phyloP scores from a whole-genome alignment of 2,113 vertebrate species.

The Heterochromis multidens region DNA sequence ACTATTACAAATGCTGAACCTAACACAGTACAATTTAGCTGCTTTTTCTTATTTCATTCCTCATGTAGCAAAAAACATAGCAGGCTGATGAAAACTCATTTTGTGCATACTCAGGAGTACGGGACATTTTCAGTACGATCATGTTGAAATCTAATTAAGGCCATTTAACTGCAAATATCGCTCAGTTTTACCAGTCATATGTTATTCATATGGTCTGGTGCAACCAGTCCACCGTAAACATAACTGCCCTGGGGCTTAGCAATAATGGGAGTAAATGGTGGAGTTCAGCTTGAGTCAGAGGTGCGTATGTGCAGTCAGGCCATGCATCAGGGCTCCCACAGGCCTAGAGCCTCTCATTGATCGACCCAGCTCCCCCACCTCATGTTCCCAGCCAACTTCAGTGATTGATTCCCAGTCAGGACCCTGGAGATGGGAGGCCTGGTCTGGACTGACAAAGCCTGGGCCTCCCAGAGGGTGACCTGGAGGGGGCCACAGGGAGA shows the following conservation, averaged over 20 bases:
- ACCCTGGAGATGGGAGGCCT: conserved; percentile 68
- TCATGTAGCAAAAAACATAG: not conserved
- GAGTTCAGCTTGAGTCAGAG: conserved; percentile 57
- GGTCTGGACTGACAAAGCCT: conserved; percentile 48
- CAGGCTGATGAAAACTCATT: not conserved
- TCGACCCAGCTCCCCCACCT: conserved; percentile 50
- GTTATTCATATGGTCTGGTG: conserved; percentile 41
- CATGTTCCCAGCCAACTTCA: conserved; percentile 55
- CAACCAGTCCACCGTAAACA: conserved; percentile 38
- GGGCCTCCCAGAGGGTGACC: conserved; percentile 63
- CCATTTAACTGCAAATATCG: conserved; percentile 24
- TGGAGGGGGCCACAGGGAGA: not conserved
- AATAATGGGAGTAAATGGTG: conserved; percentile 54
- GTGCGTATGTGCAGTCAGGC: conserved; percentile 50
- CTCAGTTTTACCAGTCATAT: conserved; percentile 25
- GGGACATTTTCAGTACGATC: not conserved
- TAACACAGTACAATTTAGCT: not conserved
- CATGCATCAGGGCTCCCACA: conserved; percentile 69
- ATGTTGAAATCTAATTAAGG: conserved; percentile 19
- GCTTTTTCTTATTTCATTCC: not conserved
- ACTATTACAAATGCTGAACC: not conserved
- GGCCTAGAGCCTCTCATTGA: conserved; percentile 66
- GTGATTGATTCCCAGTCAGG: conserved; percentile 77
- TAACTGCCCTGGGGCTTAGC: conserved; percentile 34
- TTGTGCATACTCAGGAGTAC: rapidly evolving